phyloP scores from a whole-genome alignment of 1,140 invertebrate species.

The Drosophila triauraria region DNA sequence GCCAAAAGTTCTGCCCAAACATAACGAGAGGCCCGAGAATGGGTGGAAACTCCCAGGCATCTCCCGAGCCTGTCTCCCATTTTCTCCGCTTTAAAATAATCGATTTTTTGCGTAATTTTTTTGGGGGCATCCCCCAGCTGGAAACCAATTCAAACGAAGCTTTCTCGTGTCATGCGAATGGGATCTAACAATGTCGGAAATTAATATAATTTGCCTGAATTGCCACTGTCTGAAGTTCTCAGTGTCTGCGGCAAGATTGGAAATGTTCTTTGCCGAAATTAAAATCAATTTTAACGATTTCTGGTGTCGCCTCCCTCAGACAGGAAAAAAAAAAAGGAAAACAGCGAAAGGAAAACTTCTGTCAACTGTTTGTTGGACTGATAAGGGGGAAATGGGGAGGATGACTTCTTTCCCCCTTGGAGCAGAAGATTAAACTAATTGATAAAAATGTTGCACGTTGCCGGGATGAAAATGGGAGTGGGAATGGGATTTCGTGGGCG shows the following conservation, averaged over 20 bases:
- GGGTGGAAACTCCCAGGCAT: background rate
- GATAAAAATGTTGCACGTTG: conserved; percentile 81
- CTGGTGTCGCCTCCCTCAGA: conserved; percentile 29
- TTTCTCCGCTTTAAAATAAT: conserved; percentile 71
- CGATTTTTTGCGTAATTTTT: conserved; percentile 70
- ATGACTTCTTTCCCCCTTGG: conserved; percentile 13
- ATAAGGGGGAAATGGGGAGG: conserved; percentile 27
- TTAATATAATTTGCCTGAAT: conserved; percentile 83
- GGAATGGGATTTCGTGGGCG: conserved; percentile 49
- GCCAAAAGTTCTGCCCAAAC: conserved; percentile 44
- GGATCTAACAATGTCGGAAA: conserved; percentile 80
- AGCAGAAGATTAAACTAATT: conserved; percentile 81
- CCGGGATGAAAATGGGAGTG: conserved; percentile 15
- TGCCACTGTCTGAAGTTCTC: conserved; percentile 75
- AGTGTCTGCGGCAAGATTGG: conserved; percentile 65
- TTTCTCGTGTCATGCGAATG: conserved; percentile 69
- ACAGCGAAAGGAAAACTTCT: conserved; percentile 38
- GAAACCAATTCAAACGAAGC: conserved; percentile 37
- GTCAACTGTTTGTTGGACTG: conserved; percentile 56
- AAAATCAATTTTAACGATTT: conserved; percentile 82
- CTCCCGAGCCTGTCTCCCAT: background rate
- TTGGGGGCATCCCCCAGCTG: conserved; percentile 24
- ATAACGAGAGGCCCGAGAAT: conserved; percentile 14
- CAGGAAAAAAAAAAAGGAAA: conserved; percentile 1
- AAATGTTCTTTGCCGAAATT: conserved; percentile 66